A percentile compares a stretch with the other conserved stretches of the same genome.
These are phyloP conservation scores for Syngnathus rostellatus DNA, from an alignment of 2,797 vertebrate species.

Conservation along the genomic window DNA sequence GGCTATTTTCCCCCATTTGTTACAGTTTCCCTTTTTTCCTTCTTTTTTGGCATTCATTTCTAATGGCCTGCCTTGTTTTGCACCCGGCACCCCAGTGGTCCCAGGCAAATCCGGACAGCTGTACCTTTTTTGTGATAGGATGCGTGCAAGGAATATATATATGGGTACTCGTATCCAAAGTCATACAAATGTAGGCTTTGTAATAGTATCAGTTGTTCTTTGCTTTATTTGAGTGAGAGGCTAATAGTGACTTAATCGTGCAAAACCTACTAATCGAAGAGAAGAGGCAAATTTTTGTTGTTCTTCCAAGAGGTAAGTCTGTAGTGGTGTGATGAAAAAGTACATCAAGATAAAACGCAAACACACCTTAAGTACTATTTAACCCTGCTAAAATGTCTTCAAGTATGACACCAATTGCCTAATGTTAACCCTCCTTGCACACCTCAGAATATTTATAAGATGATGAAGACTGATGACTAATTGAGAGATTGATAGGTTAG, in stretches of 20 bases:
- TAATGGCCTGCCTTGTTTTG: constrained; percentile 63
- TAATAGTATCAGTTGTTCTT: constrained; percentile 72
- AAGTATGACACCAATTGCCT: neutral
- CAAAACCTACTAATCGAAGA: constrained; percentile 73
- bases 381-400: neutral
- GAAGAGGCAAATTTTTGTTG: constrained; percentile 50
- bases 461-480: neutral
- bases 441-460: neutral
- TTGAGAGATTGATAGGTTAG: neutral
- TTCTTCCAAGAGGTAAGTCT: constrained; percentile 7
- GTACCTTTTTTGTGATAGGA: constrained; percentile 49
- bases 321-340: constrained; percentile 39
- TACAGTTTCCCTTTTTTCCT: constrained; percentile 65
- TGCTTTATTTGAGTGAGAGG: constrained; percentile 75
- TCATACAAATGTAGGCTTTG: constrained; percentile 67
- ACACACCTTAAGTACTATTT: neutral
- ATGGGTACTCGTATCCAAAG: constrained; percentile 79
- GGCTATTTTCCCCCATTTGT: constrained; percentile 64
- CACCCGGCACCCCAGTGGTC: constrained; percentile 54
- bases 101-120: constrained; percentile 33
- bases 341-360: constrained; percentile 13
- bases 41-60: constrained; percentile 68
- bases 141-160: constrained; percentile 71
- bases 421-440: neutral
- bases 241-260: constrained; percentile 79